Evolutionary conservation across 2,113 vertebrate genomes (phyloP).

Genomic region (Sprattus sprattus): DNA sequence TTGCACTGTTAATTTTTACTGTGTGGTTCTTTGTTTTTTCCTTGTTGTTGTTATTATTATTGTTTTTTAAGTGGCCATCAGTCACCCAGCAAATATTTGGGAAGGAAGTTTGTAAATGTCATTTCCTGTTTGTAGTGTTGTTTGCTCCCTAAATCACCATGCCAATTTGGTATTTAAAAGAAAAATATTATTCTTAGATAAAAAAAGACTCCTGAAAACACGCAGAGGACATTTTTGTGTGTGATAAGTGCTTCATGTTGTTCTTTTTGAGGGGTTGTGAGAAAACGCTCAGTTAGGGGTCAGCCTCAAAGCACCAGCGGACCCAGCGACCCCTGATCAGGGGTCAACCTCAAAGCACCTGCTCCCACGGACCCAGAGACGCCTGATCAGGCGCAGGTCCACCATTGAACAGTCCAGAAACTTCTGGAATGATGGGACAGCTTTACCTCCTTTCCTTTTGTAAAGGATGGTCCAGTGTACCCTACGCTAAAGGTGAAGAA

Average conservation of each 20-base stretch:
- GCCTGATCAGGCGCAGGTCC: background rate
- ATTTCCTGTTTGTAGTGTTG: slow-evolving; percentile 65
- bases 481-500: too few relatives aligned
- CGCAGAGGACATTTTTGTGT: slow-evolving; percentile 57
- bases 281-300: background rate
- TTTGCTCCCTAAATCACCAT: slow-evolving; percentile 58
- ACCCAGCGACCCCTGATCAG: background rate
- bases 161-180: slow-evolving; percentile 68
- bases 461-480: too few relatives aligned
- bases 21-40: slow-evolving; percentile 33
- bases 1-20: slow-evolving; percentile 46
- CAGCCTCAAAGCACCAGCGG: background rate
- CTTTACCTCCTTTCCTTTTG: too few relatives aligned
- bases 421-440: background rate
- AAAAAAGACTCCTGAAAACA: slow-evolving; percentile 62
- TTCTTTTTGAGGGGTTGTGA: slow-evolving; percentile 8
- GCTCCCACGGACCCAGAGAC: background rate
- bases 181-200: slow-evolving; percentile 69
- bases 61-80: slow-evolving; percentile 38
- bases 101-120: slow-evolving; percentile 69
- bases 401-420: background rate
- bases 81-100: slow-evolving; percentile 60
- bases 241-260: slow-evolving; percentile 19
- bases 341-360: background rate
- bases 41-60: slow-evolving; percentile 36